phyloP scores from a whole-genome alignment of 2,888 invertebrate species.

The Caenorhabditis macrosperma region DNA sequence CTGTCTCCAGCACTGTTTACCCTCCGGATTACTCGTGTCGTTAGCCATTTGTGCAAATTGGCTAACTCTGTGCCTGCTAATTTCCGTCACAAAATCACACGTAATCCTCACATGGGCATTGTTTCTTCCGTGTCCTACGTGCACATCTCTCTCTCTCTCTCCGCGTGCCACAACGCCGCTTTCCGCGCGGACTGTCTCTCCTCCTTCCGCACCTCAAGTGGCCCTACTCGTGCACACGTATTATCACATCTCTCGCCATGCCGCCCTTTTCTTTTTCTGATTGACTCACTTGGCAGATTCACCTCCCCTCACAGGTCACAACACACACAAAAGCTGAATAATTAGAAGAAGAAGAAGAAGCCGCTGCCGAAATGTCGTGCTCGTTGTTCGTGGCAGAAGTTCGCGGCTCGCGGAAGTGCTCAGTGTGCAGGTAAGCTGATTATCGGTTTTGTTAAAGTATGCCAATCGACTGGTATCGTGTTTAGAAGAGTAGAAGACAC shows the following conservation, averaged over 20 bases:
- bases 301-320: slow-evolving; percentile 30
- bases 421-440: slow-evolving; percentile 60
- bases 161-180: slow-evolving; percentile 12
- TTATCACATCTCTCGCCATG: slow-evolving; percentile 41
- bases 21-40: slow-evolving; percentile 36
- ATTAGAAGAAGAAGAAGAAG: slow-evolving; percentile 13
- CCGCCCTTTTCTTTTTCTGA: slow-evolving; percentile 15
- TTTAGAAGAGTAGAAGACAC: slow-evolving; percentile 18
- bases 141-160: slow-evolving; percentile 9
- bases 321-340: slow-evolving; percentile 14
- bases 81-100: slow-evolving; percentile 2
- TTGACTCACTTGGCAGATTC: slow-evolving; percentile 10
- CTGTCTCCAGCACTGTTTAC: slow-evolving; percentile 34
- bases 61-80: background rate
- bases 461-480: too few relatives aligned
- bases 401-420: slow-evolving; percentile 63
- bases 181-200: slow-evolving; percentile 31
- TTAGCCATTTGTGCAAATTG: slow-evolving; percentile 12
- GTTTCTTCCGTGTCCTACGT: slow-evolving; percentile 6
- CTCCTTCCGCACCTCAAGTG: slow-evolving; percentile 21
- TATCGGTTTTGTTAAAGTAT: background rate
- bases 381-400: slow-evolving; percentile 67
- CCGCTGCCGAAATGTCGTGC: slow-evolving; percentile 55
- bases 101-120: slow-evolving; percentile 25
- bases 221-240: slow-evolving; percentile 15